Base-by-base conservation (phyloP, 2,113 vertebrate genomes). In the Lophius piscatorius region DNA sequence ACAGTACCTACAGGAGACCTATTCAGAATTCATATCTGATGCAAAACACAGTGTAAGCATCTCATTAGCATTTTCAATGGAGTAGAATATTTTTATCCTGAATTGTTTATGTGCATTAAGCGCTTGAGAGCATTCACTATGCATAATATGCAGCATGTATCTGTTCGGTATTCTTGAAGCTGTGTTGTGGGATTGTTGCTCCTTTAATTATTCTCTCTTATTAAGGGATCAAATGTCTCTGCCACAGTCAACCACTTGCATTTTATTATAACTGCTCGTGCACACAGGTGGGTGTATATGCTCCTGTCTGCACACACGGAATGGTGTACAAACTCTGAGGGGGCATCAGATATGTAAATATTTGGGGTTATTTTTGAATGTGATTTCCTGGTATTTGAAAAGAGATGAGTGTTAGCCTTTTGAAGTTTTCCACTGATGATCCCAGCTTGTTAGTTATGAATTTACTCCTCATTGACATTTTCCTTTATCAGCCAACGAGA, bases 131-230 rank as follows among this genome's bases (percentile, higher is more conserved):
- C 75, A 45, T 71, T 86, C 39, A 16, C 74, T 55, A 67, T 72
- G 64, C 51, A 17, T 33, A 41, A 45, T 73, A 73, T 64, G 57
- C 64, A 49, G 57, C 48, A 39, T 35, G 57, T 38, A 74, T 78
- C 84, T 86, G 63, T 49, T 90, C 82, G 84, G 82, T 90, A 90
- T 91, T 91, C 89, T 74, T 71, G 50, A 52, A 29, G 78, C 72
- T 28, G 23, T 83, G 86, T 81, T 80, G 74, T 80, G 75, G 87
- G 82, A 89, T 91, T 89, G 85, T 92, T 90, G 82, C 74, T 76
- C 59, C 81, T 91, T 91, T 91, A 91, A 91, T 91, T 91, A 91
- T 91, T 91, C 91, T 88, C 88, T 91, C 87, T 88, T 89, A 90
- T 90, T 88, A 90, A 86, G 86, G 88, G 89, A 91, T 92, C 90